A percentile compares a stretch with the other conserved stretches of the same genome.
phyloP scores from a whole-genome alignment of 1,140 invertebrate genomes.

The Macrobrachium nipponense region DNA sequence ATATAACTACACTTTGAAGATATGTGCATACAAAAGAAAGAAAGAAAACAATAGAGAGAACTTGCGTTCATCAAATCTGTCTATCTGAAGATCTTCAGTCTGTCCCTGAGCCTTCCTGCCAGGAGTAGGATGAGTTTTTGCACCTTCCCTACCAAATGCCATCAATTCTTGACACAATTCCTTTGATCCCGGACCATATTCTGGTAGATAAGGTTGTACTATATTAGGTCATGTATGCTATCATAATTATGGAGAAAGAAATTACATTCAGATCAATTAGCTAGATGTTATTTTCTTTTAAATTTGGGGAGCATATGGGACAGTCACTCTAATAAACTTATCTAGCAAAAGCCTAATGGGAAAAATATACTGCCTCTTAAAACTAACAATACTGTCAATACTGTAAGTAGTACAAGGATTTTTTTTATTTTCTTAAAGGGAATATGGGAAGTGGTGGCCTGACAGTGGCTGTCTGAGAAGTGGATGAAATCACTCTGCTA shows the following conservation, averaged over 20 bases:
- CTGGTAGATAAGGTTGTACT: background rate
- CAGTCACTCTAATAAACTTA: no score
- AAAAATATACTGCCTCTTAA: no score
- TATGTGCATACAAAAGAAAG: background rate
- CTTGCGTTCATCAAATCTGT: slow-evolving; percentile 45
- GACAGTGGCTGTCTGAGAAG: no score
- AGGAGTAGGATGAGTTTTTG: slow-evolving; percentile 3
- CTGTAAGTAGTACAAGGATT: no score
- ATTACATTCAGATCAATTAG: background rate
- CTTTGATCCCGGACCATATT: slow-evolving; percentile 51
- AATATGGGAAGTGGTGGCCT: background rate
- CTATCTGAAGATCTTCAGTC: background rate
- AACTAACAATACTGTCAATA: no score
- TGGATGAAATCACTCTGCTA: no score
- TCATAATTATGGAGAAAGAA: background rate
- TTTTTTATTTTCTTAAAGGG: no score
- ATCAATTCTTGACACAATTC: slow-evolving; percentile 54
- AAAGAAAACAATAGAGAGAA: background rate
- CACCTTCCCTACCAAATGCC: slow-evolving; percentile 47
- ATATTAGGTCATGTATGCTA: no score
- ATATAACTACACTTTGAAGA: background rate
- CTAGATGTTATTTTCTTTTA: background rate
- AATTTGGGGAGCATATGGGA: no score
- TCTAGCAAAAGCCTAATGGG: no score
- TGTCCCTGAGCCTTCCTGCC: background rate